Conservation (phyloP, 2,888 invertebrate species). For the Bibio marci region DNA sequence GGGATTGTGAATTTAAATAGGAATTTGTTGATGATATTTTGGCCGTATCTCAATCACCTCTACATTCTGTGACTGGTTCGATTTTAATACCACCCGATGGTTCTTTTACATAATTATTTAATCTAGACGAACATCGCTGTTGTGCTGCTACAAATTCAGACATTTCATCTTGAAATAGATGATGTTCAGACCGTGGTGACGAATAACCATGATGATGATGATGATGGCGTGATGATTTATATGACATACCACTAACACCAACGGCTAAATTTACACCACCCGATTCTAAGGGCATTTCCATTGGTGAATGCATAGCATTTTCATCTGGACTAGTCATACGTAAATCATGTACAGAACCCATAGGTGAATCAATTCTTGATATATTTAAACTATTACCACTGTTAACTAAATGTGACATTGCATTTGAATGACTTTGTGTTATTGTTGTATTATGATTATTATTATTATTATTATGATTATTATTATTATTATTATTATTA, state of each 20-base stretch:
- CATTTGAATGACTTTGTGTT: conserved; percentile 16
- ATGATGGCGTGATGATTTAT: conserved; percentile 35
- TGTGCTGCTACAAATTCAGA: conserved; percentile 27
- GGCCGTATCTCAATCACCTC: conserved; percentile 36
- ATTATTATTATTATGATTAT: no score
- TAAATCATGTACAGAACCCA: conserved; percentile 27
- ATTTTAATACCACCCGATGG: conserved; percentile 47
- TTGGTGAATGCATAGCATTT: conserved; percentile 36
- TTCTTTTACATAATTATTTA: conserved; percentile 24
- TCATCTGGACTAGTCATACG: conserved; percentile 35
- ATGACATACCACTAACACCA: conserved; percentile 44
- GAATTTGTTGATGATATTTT: no score
- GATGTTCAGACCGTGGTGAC: conserved; percentile 34
- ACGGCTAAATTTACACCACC: conserved; percentile 26
- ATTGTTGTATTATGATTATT: conserved; percentile 12
- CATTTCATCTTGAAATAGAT: conserved; percentile 50
- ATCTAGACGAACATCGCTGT: conserved; percentile 16
- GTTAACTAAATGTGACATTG: conserved; percentile 13
- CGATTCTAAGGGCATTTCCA: conserved; percentile 48
- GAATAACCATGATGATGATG: background rate
- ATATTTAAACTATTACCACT: conserved; percentile 11
- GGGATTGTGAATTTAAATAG: no score
- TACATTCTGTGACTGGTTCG: conserved; percentile 48
- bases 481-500: background rate
- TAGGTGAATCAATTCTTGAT: conserved; percentile 25